Percentiles rank a stretch among this genome's conserved stretches.
These are phyloP conservation scores for Agelaius tricolor DNA, from an alignment of 2,113 vertebrate genomes.

Conservation along the genomic window DNA sequence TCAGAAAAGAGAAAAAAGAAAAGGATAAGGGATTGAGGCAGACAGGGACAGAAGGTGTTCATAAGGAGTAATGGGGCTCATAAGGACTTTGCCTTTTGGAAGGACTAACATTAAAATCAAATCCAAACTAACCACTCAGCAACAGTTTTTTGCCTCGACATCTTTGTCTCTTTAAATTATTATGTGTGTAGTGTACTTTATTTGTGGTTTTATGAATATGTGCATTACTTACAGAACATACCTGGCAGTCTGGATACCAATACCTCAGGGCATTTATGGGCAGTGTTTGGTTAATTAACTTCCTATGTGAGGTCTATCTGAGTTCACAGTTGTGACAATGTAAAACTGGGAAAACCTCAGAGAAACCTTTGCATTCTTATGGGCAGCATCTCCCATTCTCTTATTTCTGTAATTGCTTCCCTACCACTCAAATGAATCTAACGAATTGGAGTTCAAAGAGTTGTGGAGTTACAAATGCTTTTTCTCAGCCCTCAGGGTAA, in stretches of 20 bases:
- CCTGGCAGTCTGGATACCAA: not conserved
- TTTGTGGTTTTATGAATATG: not conserved
- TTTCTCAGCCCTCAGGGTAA: not conserved
- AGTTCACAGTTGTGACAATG: not conserved
- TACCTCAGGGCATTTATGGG: not conserved
- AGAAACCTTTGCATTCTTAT: not conserved
- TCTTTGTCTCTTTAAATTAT: not conserved
- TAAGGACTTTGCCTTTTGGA: not conserved
- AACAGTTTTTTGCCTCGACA: not conserved
- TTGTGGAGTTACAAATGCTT: not conserved
- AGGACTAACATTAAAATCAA: not conserved
- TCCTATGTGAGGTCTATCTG: not conserved
- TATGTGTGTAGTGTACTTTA: not conserved
- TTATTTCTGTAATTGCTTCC: not conserved
- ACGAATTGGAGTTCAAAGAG: not conserved
- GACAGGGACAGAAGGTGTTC: not conserved
- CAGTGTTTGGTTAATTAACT: not conserved
- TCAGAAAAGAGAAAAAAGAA: not conserved
- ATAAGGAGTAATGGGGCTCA: not conserved
- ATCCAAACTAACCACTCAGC: not conserved
- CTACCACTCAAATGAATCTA: not conserved
- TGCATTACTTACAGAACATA: not conserved
- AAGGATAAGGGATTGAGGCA: not conserved
- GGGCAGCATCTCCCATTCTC: not conserved
- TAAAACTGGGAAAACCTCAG: not conserved